These are phyloP conservation scores for Vanacampus margaritifer DNA, from an alignment of 2,113 vertebrate species.

Conservation along the genomic window DNA sequence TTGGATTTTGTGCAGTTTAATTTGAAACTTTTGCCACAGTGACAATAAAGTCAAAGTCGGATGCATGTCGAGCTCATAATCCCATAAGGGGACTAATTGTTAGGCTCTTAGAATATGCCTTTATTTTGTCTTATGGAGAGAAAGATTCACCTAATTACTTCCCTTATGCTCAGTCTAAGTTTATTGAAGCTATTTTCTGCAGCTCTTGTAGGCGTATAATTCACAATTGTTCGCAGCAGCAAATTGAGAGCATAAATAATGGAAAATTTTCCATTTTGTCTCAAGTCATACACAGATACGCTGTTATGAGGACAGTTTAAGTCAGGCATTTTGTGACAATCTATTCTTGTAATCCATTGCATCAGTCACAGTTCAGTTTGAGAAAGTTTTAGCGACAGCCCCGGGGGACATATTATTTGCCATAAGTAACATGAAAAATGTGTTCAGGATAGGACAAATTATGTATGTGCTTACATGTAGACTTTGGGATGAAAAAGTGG, in stretches of 20 bases:
- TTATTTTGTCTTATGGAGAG: not conserved
- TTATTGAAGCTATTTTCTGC: conserved; percentile 29
- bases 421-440: not conserved
- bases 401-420: conserved; percentile 2
- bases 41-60: not conserved
- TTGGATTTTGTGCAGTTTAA: not conserved
- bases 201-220: conserved; percentile 36
- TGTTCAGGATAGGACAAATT: not conserved
- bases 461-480: not conserved
- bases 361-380: conserved; percentile 45
- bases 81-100: not conserved
- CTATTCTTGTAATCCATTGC: conserved; percentile 53
- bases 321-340: conserved; percentile 37
- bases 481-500: not conserved
- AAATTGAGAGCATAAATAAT: conserved; percentile 58
- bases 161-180: not conserved
- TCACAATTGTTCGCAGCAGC: conserved; percentile 44
- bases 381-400: conserved; percentile 32
- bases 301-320: conserved; percentile 25
- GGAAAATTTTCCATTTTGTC: conserved; percentile 22
- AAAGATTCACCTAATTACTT: not conserved
- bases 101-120: not conserved
- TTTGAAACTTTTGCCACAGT: not conserved
- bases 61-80: not conserved
- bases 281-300: conserved; percentile 10